Evolutionary conservation across 1,140 invertebrate genomes (phyloP), one percentile per base, ranked within the genome.

Genomic region (Penaeus indicus): DNA sequence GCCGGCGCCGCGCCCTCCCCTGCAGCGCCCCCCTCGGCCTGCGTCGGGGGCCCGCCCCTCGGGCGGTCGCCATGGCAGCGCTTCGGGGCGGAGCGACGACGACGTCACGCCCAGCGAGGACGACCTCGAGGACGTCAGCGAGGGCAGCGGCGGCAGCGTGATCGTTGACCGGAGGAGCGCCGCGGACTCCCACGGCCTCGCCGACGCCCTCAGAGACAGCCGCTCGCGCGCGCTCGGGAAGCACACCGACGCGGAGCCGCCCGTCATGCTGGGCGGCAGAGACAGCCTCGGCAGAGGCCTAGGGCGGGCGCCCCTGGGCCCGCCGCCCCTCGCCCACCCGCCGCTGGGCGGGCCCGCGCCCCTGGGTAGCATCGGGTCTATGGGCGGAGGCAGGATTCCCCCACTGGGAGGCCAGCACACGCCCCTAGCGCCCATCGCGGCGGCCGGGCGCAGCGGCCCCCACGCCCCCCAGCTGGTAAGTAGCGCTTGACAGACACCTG

Each of bases 381-480:
- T 84, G 27, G 87, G 69, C 22, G 81, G 79, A 8, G 81, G 47
- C 38, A 27, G 61, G 42, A 80, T 88, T 22, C 87, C 87, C 27
- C 87, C 87, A 19, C 19, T 88, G 8, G 87, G 87, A 25, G 87
- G 87, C n/a, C 87, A 84, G 8, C 22, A 84, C 19, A 88, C 87
- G 63, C 87, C 87, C 77, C n/a, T 88, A 38, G 87, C 72, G 27
- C 87, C 87, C 25, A 88, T 88, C 32, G 87, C 87, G n/a, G 69
- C 87, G 21, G 87, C 87, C 38, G 84, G 54, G 25, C 77, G 75
- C 67, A 69, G 60, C 22, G 82, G 82, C 32, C 67, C 60, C 10
- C 54, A 54, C 54, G 54, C 16, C 16, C 2, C 85, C 32, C 80
- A 88, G 22, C 72, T 88, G 81, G 87, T 88, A 62, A 88, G 87